phyloP scores from a whole-genome alignment of 2,888 invertebrate genomes.

The Harmothoe impar region DNA sequence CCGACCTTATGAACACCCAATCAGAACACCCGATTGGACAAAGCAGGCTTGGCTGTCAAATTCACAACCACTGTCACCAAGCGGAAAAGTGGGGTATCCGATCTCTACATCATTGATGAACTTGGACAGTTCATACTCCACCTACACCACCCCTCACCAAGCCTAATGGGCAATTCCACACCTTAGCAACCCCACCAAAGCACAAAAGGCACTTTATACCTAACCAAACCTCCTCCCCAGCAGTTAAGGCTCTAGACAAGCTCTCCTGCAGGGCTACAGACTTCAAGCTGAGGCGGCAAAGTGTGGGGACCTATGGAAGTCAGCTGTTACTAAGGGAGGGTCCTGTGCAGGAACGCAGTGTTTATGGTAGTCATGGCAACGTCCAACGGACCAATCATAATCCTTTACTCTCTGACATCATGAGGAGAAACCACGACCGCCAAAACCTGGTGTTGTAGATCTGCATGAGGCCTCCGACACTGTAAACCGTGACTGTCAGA shows the following conservation, averaged over 20 bases:
- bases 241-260: neutral
- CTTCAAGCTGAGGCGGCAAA: neutral
- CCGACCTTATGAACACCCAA: neutral
- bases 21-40: neutral
- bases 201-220: neutral
- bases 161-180: neutral
- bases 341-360: neutral
- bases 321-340: neutral
- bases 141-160: too few species aligned
- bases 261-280: constrained; percentile 33
- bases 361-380: constrained; percentile 40
- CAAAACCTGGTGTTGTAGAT: constrained; percentile 42
- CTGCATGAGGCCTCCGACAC: too few species aligned
- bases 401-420: constrained; percentile 37
- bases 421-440: constrained; percentile 47
- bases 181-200: neutral
- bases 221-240: neutral
- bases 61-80: too few species aligned
- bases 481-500: too few species aligned
- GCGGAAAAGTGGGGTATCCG: too few species aligned
- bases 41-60: too few species aligned
- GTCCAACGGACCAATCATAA: constrained; percentile 51
- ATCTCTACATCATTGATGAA: too few species aligned
- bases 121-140: too few species aligned
- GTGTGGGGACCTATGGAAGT: neutral